These are phyloP conservation scores for Lacerta bilineata DNA, from an alignment of 2,797 vertebrate genomes.

Conservation along the genomic window DNA sequence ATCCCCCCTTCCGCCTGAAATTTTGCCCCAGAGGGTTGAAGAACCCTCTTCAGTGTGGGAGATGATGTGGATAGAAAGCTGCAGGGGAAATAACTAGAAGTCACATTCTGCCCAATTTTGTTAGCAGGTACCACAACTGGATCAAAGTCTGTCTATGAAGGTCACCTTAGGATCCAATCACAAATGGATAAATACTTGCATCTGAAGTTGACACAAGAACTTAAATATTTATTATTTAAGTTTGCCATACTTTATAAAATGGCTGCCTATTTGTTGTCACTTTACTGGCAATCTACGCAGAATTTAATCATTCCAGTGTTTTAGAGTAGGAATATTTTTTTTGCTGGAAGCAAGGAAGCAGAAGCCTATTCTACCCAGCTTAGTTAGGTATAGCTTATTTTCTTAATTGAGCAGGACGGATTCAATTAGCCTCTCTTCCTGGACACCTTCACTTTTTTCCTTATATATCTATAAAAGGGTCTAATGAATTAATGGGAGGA, in stretches of 20 bases:
- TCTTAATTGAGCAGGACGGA: not conserved
- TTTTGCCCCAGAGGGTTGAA: not conserved
- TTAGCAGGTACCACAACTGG: not conserved
- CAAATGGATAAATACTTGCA: not conserved
- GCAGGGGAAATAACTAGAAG: not conserved
- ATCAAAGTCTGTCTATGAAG: not conserved
- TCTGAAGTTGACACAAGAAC: not conserved
- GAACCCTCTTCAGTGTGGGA: not conserved
- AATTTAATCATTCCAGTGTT: not conserved
- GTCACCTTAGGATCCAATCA: not conserved
- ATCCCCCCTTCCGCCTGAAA: not conserved
- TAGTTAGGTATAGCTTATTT: not conserved
- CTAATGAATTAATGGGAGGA: conserved; percentile 3
- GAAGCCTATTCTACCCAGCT: not conserved
- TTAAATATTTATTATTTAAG: not conserved
- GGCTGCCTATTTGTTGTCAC: not conserved
- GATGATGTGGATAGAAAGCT: not conserved
- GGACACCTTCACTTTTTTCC: not conserved
- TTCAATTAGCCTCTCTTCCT: conserved; percentile 13
- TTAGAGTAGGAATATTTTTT: conserved; percentile 10
- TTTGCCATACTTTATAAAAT: not conserved
- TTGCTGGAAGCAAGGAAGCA: not conserved
- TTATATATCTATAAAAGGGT: not conserved
- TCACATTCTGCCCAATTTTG: not conserved
- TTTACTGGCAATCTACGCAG: conserved; percentile 14